Conservation (phyloP, 2,888 invertebrate genomes). For the Teleiodes luculella region DNA sequence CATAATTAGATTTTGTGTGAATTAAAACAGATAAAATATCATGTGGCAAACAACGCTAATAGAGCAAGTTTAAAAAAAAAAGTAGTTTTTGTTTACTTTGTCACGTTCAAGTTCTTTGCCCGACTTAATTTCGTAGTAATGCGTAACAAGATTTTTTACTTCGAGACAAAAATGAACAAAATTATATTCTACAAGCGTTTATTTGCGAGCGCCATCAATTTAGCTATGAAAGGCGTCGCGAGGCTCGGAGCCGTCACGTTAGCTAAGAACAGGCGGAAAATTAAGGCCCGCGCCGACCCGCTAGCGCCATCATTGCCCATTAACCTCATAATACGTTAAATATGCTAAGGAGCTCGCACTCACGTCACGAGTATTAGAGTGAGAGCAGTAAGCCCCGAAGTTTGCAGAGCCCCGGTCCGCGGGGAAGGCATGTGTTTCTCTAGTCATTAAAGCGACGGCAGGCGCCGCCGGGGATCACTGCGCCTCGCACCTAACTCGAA, state of each 20-base stretch:
- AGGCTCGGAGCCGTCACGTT: slow-evolving; percentile 36
- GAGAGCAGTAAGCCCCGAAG: slow-evolving; percentile 31
- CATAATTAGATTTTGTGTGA: slow-evolving; percentile 4
- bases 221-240: slow-evolving; percentile 31
- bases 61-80: not conserved
- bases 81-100: no score
- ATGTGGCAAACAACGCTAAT: not conserved
- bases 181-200: slow-evolving; percentile 24
- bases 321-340: slow-evolving; percentile 69
- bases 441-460: slow-evolving; percentile 19
- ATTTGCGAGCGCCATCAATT: slow-evolving; percentile 31
- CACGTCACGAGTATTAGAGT: slow-evolving; percentile 47
- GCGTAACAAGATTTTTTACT: slow-evolving; percentile 3
- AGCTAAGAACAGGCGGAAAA: slow-evolving; percentile 55
- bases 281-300: slow-evolving; percentile 45
- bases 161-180: not conserved
- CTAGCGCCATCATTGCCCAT: slow-evolving; percentile 55
- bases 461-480: slow-evolving; percentile 15
- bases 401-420: slow-evolving; percentile 21
- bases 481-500: not conserved
- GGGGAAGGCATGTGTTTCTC: slow-evolving; percentile 14
- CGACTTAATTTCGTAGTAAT: not conserved
- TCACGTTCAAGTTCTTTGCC: not conserved
- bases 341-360: slow-evolving; percentile 62
- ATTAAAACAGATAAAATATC: slow-evolving; percentile 13